These are phyloP conservation scores for Yoshiicerus persimilis DNA, from an alignment of 1,140 invertebrate species.

Conservation along the genomic window DNA sequence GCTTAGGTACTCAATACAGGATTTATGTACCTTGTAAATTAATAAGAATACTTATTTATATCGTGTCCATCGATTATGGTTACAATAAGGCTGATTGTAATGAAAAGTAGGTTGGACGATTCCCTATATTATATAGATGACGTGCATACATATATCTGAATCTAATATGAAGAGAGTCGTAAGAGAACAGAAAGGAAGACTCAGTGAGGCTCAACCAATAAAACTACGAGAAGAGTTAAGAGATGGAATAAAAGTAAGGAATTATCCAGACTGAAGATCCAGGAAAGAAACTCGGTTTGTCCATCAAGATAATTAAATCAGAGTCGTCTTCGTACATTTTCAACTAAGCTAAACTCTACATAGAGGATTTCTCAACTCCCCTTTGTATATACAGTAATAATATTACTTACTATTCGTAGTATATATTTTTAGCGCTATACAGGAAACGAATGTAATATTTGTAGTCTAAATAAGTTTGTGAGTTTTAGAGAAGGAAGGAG, in stretches of 20 bases:
- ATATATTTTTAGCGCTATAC: background rate
- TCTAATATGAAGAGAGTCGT: background rate
- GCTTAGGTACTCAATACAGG: background rate
- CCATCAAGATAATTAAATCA: slow-evolving; percentile 29
- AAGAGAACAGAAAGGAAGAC: too few species aligned
- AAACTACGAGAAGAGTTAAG: background rate
- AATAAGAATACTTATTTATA: background rate
- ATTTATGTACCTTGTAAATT: background rate
- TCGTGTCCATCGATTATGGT: background rate
- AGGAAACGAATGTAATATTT: background rate
- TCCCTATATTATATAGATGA: too few species aligned
- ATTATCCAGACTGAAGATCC: background rate
- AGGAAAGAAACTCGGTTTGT: background rate
- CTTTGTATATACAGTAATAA: background rate
- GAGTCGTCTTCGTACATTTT: background rate
- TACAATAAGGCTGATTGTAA: background rate
- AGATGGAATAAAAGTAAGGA: background rate
- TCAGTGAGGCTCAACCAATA: background rate
- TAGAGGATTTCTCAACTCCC: background rate
- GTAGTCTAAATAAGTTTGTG: background rate
- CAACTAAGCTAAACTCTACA: background rate
- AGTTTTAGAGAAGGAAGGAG: background rate
- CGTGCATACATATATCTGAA: background rate
- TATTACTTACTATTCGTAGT: background rate
- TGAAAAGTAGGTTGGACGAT: background rate